phyloP scores from a whole-genome alignment of 2,888 invertebrate genomes.

The Saturnia pavonia region DNA sequence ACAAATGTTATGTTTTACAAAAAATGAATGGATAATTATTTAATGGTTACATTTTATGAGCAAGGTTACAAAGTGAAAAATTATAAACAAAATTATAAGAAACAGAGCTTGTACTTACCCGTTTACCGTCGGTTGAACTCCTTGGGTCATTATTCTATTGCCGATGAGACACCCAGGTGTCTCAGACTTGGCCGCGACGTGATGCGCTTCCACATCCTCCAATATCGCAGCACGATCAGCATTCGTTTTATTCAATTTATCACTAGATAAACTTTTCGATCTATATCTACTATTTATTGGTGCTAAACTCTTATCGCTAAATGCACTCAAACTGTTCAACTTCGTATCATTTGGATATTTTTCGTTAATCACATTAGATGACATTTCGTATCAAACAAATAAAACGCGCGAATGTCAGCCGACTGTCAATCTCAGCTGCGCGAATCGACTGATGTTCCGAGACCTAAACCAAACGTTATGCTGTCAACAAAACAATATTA shows the following conservation, averaged over 20 bases:
- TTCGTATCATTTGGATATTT: slow-evolving; percentile 67
- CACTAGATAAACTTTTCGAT: slow-evolving; percentile 77
- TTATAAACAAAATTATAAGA: neutral
- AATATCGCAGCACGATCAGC: slow-evolving; percentile 73
- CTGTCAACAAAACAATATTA: slow-evolving; percentile 60
- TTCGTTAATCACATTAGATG: slow-evolving; percentile 69
- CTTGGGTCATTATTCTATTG: slow-evolving; percentile 58
- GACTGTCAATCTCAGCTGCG: slow-evolving; percentile 65
- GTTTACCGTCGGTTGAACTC: slow-evolving; percentile 46
- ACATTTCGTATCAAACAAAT: slow-evolving; percentile 64
- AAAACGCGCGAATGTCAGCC: slow-evolving; percentile 53
- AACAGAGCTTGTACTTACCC: slow-evolving; percentile 48
- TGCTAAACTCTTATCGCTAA: slow-evolving; percentile 66
- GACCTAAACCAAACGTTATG: slow-evolving; percentile 62
- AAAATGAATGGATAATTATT: neutral
- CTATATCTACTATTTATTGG: slow-evolving; percentile 67
- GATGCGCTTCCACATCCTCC: slow-evolving; percentile 70
- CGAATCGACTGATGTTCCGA: slow-evolving; percentile 63
- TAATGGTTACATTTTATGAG: neutral
- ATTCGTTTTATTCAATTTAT: slow-evolving; percentile 73
- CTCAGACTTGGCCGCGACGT: slow-evolving; percentile 66
- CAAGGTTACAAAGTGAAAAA: neutral
- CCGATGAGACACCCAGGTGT: slow-evolving; percentile 72
- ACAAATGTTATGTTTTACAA: too few species aligned
- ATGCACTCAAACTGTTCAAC: slow-evolving; percentile 68